A percentile compares a stretch with the other conserved stretches of the same genome.
phyloP scores from a whole-genome alignment of 2,797 vertebrate species.

The Taenioides sp. region DNA sequence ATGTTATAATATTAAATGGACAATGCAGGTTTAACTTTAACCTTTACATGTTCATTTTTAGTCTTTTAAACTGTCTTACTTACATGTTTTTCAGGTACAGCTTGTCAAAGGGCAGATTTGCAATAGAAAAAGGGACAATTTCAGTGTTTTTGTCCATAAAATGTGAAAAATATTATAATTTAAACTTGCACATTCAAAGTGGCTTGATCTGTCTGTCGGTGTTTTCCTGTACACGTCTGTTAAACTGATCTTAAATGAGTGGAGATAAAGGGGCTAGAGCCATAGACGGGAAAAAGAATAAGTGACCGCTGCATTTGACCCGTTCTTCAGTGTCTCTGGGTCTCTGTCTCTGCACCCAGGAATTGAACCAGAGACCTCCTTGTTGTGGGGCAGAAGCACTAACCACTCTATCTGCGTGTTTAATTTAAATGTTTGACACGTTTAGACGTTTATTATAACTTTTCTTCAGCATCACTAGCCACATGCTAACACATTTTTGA shows the following conservation, averaged over 20 bases:
- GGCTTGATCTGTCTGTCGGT: constrained; percentile 5
- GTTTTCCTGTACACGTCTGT: not conserved
- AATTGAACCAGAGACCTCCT: no score
- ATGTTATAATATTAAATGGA: constrained; percentile 13
- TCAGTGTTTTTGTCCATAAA: constrained; percentile 7
- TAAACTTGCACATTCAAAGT: constrained; percentile 7
- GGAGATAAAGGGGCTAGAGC: constrained; percentile 3
- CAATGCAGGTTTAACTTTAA: constrained; percentile 10
- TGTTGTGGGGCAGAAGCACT: no score
- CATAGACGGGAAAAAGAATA: not conserved
- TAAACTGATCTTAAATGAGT: not conserved
- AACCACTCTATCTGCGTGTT: no score
- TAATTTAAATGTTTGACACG: no score
- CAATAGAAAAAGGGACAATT: constrained; percentile 23
- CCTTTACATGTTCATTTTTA: not conserved
- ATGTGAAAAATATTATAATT: constrained; percentile 7
- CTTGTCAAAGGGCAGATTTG: constrained; percentile 27
- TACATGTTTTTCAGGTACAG: constrained; percentile 1
- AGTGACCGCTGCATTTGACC: no score
- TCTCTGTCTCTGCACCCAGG: no score
- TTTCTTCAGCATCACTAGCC: no score
- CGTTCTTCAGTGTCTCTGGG: no score
- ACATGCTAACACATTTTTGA: no score
- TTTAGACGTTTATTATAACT: no score
- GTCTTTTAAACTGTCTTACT: not conserved